Percentiles rank a stretch among this genome's conserved stretches.
Evolutionary conservation across 2,888 invertebrate genomes (phyloP).

Genomic region (Diploptera punctata): DNA sequence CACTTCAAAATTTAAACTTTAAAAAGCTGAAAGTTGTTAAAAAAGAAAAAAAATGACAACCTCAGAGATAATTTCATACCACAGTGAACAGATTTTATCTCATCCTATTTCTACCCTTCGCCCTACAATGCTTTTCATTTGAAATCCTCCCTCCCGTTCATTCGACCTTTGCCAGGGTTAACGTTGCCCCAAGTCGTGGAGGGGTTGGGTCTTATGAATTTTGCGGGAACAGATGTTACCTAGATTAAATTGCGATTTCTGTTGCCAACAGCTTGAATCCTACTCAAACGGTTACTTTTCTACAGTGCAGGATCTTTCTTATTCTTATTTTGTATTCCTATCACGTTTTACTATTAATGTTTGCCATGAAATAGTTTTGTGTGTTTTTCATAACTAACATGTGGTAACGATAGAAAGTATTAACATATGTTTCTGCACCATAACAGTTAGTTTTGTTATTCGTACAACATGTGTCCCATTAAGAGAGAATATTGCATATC

Average conservation of each 20-base stretch:
- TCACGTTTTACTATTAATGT: slow-evolving; percentile 9
- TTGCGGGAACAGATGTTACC: slow-evolving; percentile 15
- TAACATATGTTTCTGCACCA: too few relatives aligned
- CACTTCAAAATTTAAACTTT: too few relatives aligned
- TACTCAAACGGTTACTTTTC: too few relatives aligned
- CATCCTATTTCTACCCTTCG: not conserved
- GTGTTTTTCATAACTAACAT: too few relatives aligned
- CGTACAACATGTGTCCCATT: too few relatives aligned
- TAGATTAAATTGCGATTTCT: slow-evolving; percentile 25
- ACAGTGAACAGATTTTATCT: too few relatives aligned
- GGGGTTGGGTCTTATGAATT: slow-evolving; percentile 19
- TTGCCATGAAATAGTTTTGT: not conserved
- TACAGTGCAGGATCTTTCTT: not conserved
- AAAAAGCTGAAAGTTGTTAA: too few relatives aligned
- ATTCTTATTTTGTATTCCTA: slow-evolving; percentile 1
- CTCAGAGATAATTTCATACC: not conserved
- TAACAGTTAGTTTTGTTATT: too few relatives aligned
- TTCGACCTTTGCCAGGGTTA: slow-evolving; percentile 8
- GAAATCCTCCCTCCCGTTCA: not conserved
- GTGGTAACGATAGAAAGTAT: too few relatives aligned
- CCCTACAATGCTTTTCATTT: not conserved
- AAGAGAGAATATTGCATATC: too few relatives aligned
- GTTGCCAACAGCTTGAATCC: slow-evolving; percentile 1
- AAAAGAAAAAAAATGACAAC: too few relatives aligned
- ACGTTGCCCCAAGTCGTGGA: not conserved